phyloP scores from a whole-genome alignment of 2,113 vertebrate species.

The Dryoscopus gambensis region DNA sequence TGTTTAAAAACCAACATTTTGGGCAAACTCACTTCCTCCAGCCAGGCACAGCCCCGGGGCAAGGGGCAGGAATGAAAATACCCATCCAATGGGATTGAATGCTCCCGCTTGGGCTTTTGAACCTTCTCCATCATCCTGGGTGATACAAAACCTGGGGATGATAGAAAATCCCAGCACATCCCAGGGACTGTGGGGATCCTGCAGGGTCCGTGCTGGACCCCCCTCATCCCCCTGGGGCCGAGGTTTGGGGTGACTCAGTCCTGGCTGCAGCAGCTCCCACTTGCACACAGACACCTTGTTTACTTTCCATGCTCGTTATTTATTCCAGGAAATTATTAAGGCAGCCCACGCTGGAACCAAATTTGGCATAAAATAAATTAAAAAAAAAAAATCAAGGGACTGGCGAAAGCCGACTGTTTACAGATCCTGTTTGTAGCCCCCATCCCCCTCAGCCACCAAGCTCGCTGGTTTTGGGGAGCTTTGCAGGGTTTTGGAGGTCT shows the following conservation, averaged over 20 bases:
- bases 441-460: fast-evolving
- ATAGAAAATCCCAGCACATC: background rate
- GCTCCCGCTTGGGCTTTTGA: background rate
- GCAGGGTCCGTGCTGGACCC: fast-evolving
- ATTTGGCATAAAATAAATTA: constrained; percentile 27
- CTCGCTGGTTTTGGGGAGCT: background rate
- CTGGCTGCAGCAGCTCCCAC: background rate
- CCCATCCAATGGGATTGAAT: fast-evolving
- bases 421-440: background rate
- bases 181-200: background rate
- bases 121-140: background rate
- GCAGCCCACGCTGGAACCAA: constrained; percentile 10
- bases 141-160: background rate
- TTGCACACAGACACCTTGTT: constrained; percentile 16
- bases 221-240: too few species aligned
- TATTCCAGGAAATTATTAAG: constrained; percentile 60
- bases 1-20: background rate
- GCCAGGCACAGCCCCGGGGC: fast-evolving
- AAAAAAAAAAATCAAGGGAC: background rate
- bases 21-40: background rate
- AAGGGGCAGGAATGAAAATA: background rate
- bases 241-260: background rate
- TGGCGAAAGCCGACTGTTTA: background rate
- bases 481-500: background rate
- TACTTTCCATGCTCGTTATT: constrained; percentile 20